Conservation (phyloP, 2,113 vertebrate genomes). For the Hystrix cristata region DNA sequence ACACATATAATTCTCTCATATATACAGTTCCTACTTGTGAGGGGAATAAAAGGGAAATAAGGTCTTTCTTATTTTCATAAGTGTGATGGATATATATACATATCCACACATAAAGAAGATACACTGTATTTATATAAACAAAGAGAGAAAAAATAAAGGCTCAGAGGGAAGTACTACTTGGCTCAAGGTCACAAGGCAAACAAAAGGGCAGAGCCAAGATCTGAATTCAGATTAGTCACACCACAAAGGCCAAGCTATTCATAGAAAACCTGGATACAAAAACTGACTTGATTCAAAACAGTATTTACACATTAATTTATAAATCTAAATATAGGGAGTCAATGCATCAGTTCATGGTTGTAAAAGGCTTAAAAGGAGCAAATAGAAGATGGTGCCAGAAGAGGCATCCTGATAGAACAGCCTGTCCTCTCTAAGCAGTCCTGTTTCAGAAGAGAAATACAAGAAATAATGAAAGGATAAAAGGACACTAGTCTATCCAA, state of each 20-base stretch:
- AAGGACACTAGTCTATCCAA: neutral
- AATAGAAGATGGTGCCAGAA: neutral
- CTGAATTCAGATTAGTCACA: constrained; percentile 57
- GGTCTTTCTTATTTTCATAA: constrained; percentile 9
- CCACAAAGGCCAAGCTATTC: constrained; percentile 50
- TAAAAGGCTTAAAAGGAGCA: constrained; percentile 28
- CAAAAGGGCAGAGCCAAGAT: neutral
- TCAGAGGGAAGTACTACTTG: neutral
- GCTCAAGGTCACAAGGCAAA: constrained; percentile 36
- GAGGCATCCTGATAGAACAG: neutral
- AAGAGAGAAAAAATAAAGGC: neutral
- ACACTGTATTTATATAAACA: neutral
- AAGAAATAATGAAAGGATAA: neutral
- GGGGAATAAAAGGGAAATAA: neutral
- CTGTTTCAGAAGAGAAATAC: neutral
- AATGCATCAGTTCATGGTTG: neutral
- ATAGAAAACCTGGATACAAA: constrained; percentile 19
- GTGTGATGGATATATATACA: neutral
- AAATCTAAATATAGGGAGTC: constrained; percentile 34
- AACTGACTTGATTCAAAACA: constrained; percentile 10
- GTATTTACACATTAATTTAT: constrained; percentile 18
- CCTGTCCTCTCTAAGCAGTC: neutral
- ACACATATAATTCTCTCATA: neutral
- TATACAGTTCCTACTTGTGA: neutral
- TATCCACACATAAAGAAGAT: neutral